phyloP scores from a whole-genome alignment of 2,797 vertebrate species.

The Aulostomus chinensis region DNA sequence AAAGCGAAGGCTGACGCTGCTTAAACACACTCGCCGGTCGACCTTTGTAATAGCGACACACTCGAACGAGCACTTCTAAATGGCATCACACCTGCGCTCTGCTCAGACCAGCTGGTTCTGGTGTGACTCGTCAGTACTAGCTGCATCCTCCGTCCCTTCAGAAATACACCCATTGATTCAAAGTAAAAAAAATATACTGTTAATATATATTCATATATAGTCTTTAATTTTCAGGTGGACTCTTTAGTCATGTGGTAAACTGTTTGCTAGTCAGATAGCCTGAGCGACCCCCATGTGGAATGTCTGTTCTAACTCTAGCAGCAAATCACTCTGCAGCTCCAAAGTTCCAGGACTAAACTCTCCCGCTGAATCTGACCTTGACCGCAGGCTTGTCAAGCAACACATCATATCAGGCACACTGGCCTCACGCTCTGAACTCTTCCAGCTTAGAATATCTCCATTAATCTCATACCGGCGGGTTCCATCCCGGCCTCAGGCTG shows the following conservation, averaged over 20 bases:
- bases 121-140: constrained; percentile 35
- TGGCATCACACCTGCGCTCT: constrained; percentile 39
- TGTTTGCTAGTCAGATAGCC: constrained; percentile 43
- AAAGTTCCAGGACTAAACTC: constrained; percentile 21
- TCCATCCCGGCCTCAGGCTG: neutral
- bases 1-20: constrained; percentile 20
- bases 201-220: constrained; percentile 31
- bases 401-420: constrained; percentile 10
- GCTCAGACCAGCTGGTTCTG: constrained; percentile 63
- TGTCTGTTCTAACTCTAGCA: constrained; percentile 88
- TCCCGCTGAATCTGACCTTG: constrained; percentile 6
- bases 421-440: constrained; percentile 3
- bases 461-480: constrained; percentile 6
- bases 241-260: constrained; percentile 56
- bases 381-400: constrained; percentile 1
- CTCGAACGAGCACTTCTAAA: constrained; percentile 22
- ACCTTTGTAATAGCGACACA: constrained; percentile 15
- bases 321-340: constrained; percentile 44
- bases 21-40: constrained; percentile 10
- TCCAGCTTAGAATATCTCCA: constrained; percentile 5
- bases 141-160: constrained; percentile 44
- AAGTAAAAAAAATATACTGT: constrained; percentile 49
- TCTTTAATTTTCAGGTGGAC: constrained; percentile 61
- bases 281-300: constrained; percentile 87
- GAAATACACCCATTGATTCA: constrained; percentile 26